Evolutionary conservation across 2,113 vertebrate genomes (phyloP).

Genomic region (Catharus minimus): DNA sequence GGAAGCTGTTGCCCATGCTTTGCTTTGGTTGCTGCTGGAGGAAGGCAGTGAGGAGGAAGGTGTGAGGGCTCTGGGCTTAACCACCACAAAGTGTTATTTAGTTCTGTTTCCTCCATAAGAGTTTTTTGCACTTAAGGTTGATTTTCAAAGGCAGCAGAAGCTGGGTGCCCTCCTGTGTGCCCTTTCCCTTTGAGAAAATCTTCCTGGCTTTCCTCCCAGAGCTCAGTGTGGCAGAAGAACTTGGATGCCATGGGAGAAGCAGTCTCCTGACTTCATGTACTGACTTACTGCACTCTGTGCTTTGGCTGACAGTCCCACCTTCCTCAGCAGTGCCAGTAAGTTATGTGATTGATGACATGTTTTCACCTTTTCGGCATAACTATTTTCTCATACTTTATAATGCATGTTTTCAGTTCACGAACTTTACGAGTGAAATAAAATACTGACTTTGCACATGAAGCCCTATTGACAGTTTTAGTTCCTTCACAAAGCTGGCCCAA

Average conservation of each 20-base stretch:
- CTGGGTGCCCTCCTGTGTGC: not conserved
- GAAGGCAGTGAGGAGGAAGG: not conserved
- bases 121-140: not conserved
- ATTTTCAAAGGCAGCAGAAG: not conserved
- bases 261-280: not conserved
- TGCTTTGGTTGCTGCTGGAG: not conserved
- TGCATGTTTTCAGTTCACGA: not conserved
- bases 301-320: not conserved
- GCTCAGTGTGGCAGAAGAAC: not conserved
- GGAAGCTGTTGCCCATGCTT: not conserved
- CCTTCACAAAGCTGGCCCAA: not conserved
- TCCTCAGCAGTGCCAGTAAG: not conserved
- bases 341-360: not conserved
- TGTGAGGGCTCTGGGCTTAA: not conserved
- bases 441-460: not conserved
- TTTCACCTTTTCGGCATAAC: not conserved
- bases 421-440: not conserved
- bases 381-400: not conserved
- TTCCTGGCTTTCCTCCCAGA: not conserved
- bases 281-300: not conserved
- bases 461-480: not conserved
- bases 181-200: not conserved
- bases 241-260: not conserved
- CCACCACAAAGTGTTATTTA: not conserved
- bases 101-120: not conserved